Evolutionary conservation across 2,113 vertebrate genomes (phyloP).

Genomic region (Girardinichthys multiradiatus): DNA sequence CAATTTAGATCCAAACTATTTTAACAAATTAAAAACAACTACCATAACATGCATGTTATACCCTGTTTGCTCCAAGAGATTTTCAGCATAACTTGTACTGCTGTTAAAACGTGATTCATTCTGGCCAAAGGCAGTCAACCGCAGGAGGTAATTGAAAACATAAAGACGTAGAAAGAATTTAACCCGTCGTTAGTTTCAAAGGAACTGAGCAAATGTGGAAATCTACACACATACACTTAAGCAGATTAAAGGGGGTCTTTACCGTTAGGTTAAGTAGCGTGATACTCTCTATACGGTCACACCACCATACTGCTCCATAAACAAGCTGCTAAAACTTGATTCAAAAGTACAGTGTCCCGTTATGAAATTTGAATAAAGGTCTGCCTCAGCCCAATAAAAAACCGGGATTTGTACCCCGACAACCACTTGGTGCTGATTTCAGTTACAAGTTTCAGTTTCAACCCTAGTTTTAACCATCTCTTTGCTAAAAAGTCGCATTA

Average conservation of each 20-base stretch:
- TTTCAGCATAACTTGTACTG: conserved; percentile 14
- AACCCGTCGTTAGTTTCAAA: conserved; percentile 61
- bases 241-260: conserved; percentile 52
- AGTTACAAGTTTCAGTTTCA: neutral
- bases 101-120: conserved; percentile 38
- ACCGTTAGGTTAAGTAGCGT: conserved; percentile 56
- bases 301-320: conserved; percentile 31
- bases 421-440: neutral
- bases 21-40: neutral
- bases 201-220: conserved; percentile 45
- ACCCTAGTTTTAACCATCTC: neutral
- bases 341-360: conserved; percentile 36
- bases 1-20: neutral
- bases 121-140: conserved; percentile 42
- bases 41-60: neutral
- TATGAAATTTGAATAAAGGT: neutral
- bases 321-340: conserved; percentile 44
- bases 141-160: conserved; percentile 43
- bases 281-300: conserved; percentile 67
- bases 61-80: conserved; percentile 13
- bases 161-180: conserved; percentile 46
- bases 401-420: neutral
- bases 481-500: conserved; percentile 7
- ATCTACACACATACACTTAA: conserved; percentile 26
- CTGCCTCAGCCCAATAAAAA: neutral